Evolutionary conservation across 2,888 invertebrate species (phyloP).

Genomic region (Amphimallon solstitiale): DNA sequence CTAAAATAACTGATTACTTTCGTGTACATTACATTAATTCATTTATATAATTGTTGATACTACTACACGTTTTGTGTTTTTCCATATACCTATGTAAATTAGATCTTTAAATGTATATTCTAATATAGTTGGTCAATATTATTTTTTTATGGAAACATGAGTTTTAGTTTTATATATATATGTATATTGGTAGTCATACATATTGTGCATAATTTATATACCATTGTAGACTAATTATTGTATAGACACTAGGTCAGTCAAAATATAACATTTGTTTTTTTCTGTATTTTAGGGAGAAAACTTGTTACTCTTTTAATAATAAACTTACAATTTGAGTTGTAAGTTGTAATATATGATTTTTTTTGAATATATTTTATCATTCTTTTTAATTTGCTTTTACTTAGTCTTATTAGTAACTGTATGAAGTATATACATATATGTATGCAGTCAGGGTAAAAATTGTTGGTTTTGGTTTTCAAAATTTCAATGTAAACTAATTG

Average conservation of each 20-base stretch:
- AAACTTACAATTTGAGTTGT: constrained; percentile 32
- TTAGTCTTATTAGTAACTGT: background rate
- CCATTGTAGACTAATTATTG: constrained; percentile 23
- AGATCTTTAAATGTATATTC: constrained; percentile 22
- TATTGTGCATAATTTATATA: constrained; percentile 28
- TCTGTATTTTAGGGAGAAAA: constrained; percentile 12
- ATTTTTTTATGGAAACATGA: constrained; percentile 26
- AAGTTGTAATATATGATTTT: constrained; percentile 36
- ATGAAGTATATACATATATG: too few relatives aligned
- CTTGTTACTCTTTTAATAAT: constrained; percentile 25
- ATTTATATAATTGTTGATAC: constrained; percentile 12
- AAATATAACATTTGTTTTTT: constrained; percentile 4
- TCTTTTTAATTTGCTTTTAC: constrained; percentile 17
- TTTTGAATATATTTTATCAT: constrained; percentile 40
- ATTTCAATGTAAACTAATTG: too few relatives aligned
- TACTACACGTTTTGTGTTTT: constrained; percentile 21
- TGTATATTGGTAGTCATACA: constrained; percentile 19
- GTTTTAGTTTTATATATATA: constrained; percentile 26
- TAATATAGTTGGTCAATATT: constrained; percentile 23
- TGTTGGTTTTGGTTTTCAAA: too few relatives aligned
- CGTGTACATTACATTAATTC: constrained; percentile 29
- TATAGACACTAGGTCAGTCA: constrained; percentile 20
- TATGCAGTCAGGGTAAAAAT: too few relatives aligned
- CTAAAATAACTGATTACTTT: background rate
- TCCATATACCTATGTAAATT: constrained; percentile 10